Evolutionary conservation across 1,140 invertebrate species (phyloP).

Genomic region (Drosophila kohkoa): DNA sequence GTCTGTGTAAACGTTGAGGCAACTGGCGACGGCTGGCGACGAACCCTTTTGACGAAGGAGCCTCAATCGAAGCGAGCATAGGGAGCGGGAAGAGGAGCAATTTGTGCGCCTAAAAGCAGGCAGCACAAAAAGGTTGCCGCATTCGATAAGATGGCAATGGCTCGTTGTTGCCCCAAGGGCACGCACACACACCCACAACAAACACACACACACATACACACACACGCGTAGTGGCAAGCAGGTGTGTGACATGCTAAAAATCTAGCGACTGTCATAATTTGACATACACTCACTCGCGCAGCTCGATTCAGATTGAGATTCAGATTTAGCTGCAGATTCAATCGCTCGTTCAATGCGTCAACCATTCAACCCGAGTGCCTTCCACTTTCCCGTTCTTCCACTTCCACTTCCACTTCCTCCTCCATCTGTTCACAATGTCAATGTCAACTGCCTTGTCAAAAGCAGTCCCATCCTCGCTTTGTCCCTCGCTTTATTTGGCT

Average conservation of each 20-base stretch:
- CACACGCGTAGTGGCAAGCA: not conserved
- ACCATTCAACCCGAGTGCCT: slow-evolving; percentile 29
- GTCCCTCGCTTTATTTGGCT: slow-evolving; percentile 2
- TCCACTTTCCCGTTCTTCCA: slow-evolving; percentile 5
- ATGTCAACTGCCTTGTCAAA: slow-evolving; percentile 56
- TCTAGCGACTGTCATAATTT: slow-evolving; percentile 65
- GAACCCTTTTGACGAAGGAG: slow-evolving; percentile 37
- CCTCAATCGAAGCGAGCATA: slow-evolving; percentile 3
- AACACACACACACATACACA: slow-evolving; percentile 21
- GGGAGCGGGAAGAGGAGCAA: slow-evolving; percentile 32
- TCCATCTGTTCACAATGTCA: slow-evolving; percentile 56
- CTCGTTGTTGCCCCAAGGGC: slow-evolving; percentile 31
- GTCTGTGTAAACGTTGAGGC: slow-evolving; percentile 54
- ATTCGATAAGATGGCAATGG: slow-evolving; percentile 55
- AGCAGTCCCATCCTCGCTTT: not conserved
- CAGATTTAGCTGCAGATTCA: slow-evolving; percentile 62
- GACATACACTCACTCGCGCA: slow-evolving; percentile 49
- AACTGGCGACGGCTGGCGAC: slow-evolving; percentile 36
- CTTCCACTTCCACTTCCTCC: slow-evolving; percentile 3
- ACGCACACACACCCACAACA: slow-evolving; percentile 15
- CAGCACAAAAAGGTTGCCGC: slow-evolving; percentile 57
- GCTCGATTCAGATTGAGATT: slow-evolving; percentile 23
- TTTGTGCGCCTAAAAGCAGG: slow-evolving; percentile 60
- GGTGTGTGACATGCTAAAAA: slow-evolving; percentile 29
- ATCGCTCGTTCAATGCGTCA: slow-evolving; percentile 66